Conservation (phyloP, 2,888 invertebrate species). For the Elegia similella region DNA sequence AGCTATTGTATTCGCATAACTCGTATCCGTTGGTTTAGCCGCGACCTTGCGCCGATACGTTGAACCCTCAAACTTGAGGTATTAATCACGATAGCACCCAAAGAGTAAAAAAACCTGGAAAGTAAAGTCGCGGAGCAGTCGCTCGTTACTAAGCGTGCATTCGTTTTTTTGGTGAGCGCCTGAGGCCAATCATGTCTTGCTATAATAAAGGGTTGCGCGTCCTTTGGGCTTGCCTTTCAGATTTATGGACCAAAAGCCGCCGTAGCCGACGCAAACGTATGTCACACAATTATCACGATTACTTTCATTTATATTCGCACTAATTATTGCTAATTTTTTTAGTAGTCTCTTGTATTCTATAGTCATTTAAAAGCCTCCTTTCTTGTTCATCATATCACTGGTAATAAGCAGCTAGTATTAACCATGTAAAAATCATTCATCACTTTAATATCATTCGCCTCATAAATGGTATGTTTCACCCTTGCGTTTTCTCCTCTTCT, state of each 20-base stretch:
- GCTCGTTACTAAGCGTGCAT: slow-evolving; percentile 65
- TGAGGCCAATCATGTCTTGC: slow-evolving; percentile 77
- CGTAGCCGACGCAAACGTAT: slow-evolving; percentile 62
- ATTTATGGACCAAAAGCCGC: slow-evolving; percentile 66
- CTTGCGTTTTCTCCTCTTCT: too few relatives aligned
- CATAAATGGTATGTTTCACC: too few relatives aligned
- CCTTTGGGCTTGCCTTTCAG: slow-evolving; percentile 61
- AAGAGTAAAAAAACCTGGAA: slow-evolving; percentile 53
- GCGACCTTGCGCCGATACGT: slow-evolving; percentile 39
- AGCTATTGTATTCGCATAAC: slow-evolving; percentile 37
- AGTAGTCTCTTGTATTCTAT: too few relatives aligned
- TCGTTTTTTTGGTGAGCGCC: slow-evolving; percentile 68
- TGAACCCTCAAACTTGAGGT: slow-evolving; percentile 40
- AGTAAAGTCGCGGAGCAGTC: slow-evolving; percentile 56
- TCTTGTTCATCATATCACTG: too few relatives aligned
- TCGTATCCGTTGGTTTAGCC: slow-evolving; percentile 27
- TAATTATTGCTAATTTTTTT: not conserved
- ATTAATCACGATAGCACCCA: slow-evolving; percentile 39
- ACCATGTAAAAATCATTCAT: too few relatives aligned
- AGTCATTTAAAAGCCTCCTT: too few relatives aligned
- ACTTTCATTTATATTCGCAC: slow-evolving; percentile 4
- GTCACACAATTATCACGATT: slow-evolving; percentile 68
- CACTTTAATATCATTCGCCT: too few relatives aligned
- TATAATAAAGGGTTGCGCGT: slow-evolving; percentile 76
- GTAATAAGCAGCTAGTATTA: too few relatives aligned